Evolutionary conservation across 2,888 invertebrate species (phyloP).

Genomic region (Idaea aversata): DNA sequence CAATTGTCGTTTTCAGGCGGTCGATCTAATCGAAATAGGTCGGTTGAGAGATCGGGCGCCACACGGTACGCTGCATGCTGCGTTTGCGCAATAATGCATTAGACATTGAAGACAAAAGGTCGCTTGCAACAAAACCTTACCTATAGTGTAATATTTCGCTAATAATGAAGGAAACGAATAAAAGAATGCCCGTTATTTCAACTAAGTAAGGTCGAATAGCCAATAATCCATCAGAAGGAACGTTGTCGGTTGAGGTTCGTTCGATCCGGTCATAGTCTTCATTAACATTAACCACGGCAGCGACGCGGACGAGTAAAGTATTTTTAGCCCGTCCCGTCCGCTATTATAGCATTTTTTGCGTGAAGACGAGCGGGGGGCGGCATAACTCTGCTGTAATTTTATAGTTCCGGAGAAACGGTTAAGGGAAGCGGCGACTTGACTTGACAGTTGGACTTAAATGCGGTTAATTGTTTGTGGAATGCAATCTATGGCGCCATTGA

Average conservation of each 20-base stretch:
- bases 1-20: conserved; percentile 55
- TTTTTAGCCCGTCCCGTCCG: conserved; percentile 52
- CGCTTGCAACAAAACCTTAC: not conserved
- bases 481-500: conserved; percentile 56
- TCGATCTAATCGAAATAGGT: conserved; percentile 61
- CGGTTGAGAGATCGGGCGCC: conserved; percentile 38
- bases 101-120: conserved; percentile 23
- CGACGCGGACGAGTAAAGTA: conserved; percentile 25
- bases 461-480: conserved; percentile 56
- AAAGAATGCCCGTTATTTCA: conserved; percentile 10
- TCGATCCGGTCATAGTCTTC: conserved; percentile 52
- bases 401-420: conserved; percentile 69
- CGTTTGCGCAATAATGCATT: conserved; percentile 46
- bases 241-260: conserved; percentile 35
- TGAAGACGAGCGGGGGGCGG: conserved; percentile 36
- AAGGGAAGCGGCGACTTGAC: conserved; percentile 44
- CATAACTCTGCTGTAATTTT: conserved; percentile 59
- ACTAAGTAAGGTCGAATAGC: conserved; percentile 10
- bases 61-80: conserved; percentile 30
- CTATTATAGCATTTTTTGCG: conserved; percentile 54
- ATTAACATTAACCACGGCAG: conserved; percentile 44
- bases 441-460: conserved; percentile 44
- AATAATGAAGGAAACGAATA: conserved; percentile 4
- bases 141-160: conserved; percentile 1
- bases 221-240: conserved; percentile 38